Conservation (phyloP, 2,797 vertebrate species). For the Phoeniculus purpureus region DNA sequence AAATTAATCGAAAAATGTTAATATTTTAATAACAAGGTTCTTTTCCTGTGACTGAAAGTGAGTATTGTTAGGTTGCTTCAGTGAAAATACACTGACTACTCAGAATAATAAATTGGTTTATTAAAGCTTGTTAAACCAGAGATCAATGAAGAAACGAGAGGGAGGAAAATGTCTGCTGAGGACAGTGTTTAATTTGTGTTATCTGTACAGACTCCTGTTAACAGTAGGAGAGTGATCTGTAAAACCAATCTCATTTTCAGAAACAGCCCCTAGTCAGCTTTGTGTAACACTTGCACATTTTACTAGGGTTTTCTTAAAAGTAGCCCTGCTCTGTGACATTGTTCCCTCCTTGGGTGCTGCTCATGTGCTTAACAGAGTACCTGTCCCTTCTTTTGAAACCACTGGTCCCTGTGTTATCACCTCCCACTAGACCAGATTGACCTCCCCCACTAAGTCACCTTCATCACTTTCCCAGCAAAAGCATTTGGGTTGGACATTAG, state of each 20-base stretch:
- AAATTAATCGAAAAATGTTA: background rate
- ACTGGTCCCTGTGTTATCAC: too few species aligned
- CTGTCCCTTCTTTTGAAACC: background rate
- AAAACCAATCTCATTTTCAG: slow-evolving; percentile 8
- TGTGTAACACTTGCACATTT: background rate
- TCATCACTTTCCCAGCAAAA: too few species aligned
- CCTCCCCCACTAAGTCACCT: too few species aligned
- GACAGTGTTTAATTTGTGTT: background rate
- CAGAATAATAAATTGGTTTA: background rate
- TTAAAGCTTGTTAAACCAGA: background rate
- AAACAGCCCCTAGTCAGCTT: background rate
- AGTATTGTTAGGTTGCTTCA: background rate
- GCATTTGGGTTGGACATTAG: too few species aligned
- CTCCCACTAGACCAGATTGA: too few species aligned
- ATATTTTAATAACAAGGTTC: background rate
- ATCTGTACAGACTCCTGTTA: background rate
- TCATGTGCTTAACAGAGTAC: background rate
- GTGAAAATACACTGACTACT: background rate
- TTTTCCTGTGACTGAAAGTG: background rate
- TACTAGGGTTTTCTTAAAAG: background rate
- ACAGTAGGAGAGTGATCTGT: background rate
- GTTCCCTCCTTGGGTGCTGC: background rate
- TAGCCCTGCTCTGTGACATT: background rate
- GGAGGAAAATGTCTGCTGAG: background rate
- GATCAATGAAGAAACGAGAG: background rate